Conservation (phyloP, 30 jellyfish, hydroid and myxozoan genomes). For the Hydractinia symbiolongicarpus region DNA sequence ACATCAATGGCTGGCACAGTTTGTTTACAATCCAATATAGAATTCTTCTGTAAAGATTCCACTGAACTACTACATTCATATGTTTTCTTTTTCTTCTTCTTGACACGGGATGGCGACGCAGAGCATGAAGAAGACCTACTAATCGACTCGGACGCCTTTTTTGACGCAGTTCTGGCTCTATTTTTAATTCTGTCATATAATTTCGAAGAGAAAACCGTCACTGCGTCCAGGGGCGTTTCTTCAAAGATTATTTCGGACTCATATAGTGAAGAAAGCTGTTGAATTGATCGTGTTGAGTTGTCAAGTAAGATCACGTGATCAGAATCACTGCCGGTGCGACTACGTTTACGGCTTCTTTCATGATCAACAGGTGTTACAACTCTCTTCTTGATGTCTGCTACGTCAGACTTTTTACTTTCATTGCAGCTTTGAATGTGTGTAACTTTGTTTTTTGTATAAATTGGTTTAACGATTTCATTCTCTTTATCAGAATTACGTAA, state of each 20-base stretch:
- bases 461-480: neutral
- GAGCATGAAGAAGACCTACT: neutral
- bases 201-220: neutral
- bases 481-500: neutral
- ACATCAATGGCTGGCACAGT: no score
- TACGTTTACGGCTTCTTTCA: slow-evolving; percentile 5
- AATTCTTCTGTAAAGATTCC: no score
- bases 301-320: neutral
- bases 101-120: neutral
- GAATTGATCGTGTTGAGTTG: no score
- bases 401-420: neutral
- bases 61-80: no score
- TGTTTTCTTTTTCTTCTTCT: neutral
- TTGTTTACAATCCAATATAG: no score
- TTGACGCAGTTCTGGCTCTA: neutral
- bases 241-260: neutral
- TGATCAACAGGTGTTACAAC: slow-evolving; percentile 7
- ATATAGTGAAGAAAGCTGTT: neutral
- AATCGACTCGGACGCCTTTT: neutral
- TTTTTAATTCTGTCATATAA: slow-evolving; percentile 3
- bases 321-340: slow-evolving; percentile 7
- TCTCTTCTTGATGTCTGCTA: neutral
- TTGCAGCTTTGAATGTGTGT: neutral
- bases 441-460: neutral
- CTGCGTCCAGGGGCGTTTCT: neutral